These are phyloP conservation scores for Arremon aurantiirostris DNA, from an alignment of 2,797 vertebrate species.

Conservation along the genomic window DNA sequence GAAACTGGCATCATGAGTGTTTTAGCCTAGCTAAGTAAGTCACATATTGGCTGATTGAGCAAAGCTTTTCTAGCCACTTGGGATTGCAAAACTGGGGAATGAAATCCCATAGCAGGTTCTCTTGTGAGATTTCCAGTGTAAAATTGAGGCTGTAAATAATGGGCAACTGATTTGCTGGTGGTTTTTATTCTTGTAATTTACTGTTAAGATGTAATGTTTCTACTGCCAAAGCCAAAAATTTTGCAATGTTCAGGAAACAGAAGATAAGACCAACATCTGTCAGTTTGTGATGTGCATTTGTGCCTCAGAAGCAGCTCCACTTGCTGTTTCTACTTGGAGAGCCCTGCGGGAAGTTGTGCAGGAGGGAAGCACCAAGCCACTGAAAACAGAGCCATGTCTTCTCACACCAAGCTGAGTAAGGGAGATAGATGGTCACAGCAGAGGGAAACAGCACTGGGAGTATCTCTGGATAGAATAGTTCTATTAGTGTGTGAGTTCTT, in stretches of 20 bases:
- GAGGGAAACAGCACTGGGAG: not conserved
- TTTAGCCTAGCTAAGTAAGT: not conserved
- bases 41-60: not conserved
- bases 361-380: not conserved
- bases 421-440: not conserved
- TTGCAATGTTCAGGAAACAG: not conserved
- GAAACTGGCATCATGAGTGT: not conserved
- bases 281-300: not conserved
- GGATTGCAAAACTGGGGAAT: not conserved
- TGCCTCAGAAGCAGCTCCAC: not conserved
- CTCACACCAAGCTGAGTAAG: not conserved
- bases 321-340: not conserved
- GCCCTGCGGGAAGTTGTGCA: not conserved
- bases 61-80: not conserved
- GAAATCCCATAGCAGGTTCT: not conserved
- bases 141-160: not conserved
- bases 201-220: not conserved
- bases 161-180: not conserved
- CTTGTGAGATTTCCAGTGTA: not conserved
- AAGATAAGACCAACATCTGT: not conserved
- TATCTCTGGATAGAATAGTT: not conserved
- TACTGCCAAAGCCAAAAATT: not conserved
- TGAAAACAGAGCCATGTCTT: not conserved
- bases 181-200: not conserved
- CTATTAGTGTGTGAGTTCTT: not conserved